A percentile compares a stretch with the other conserved stretches of the same genome.
phyloP scores from a whole-genome alignment of 2,113 vertebrate species.

The Campylorhamphus procurvoides region DNA sequence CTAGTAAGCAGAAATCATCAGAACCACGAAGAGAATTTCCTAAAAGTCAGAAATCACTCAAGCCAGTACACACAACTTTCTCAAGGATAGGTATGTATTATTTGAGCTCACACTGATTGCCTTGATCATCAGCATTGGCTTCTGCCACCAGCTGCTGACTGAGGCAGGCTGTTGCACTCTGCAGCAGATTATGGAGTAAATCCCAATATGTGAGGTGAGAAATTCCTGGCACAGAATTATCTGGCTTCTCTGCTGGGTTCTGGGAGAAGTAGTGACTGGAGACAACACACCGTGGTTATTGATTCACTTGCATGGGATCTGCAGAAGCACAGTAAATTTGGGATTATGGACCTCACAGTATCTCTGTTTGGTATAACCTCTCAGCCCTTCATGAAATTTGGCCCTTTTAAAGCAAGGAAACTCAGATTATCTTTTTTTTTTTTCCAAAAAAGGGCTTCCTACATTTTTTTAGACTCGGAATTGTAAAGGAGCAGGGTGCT shows the following conservation, averaged over 20 bases:
- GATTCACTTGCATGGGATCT: neutral
- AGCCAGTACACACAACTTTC: neutral
- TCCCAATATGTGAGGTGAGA: neutral
- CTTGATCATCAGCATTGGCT: neutral
- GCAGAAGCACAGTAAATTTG: neutral
- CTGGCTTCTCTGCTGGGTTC: neutral
- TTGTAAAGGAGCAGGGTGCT: neutral
- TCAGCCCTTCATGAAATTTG: neutral
- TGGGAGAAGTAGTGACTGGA: neutral
- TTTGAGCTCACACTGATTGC: neutral
- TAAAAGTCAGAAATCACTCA: neutral
- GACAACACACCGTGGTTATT: rapidly evolving
- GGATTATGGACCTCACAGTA: neutral
- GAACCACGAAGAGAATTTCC: neutral
- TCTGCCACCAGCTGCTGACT: neutral
- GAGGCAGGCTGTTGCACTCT: neutral
- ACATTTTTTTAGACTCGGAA: rapidly evolving
- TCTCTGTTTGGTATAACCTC: neutral
- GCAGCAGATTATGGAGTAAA: neutral
- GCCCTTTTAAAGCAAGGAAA: neutral
- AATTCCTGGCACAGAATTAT: neutral
- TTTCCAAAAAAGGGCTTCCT: neutral
- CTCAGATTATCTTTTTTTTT: neutral
- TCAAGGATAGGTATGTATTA: neutral
- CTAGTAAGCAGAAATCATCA: rapidly evolving